Evolutionary conservation across 1,140 invertebrate species (phyloP).

Genomic region (Plutomurus gul): DNA sequence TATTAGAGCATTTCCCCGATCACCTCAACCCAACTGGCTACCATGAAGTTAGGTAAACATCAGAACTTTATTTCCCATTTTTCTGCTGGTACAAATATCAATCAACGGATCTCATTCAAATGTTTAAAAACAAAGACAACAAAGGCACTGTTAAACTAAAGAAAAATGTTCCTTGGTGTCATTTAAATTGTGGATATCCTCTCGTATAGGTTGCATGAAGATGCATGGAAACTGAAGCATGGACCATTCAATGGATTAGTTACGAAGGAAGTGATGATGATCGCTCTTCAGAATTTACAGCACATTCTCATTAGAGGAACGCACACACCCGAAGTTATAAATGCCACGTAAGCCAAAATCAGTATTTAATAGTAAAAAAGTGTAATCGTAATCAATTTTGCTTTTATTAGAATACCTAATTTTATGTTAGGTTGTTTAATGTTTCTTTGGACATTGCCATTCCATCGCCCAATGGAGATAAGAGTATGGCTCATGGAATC

Average conservation of each 20-base stretch:
- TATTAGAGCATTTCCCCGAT: slow-evolving; percentile 74
- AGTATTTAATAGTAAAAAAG: neutral
- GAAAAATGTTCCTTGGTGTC: slow-evolving; percentile 56
- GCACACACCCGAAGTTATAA: slow-evolving; percentile 67
- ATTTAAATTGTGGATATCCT: slow-evolving; percentile 55
- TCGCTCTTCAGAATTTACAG: slow-evolving; percentile 83
- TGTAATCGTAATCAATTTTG: neutral
- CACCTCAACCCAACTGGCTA: slow-evolving; percentile 58
- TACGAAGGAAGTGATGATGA: slow-evolving; percentile 80
- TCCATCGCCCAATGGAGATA: slow-evolving; percentile 47
- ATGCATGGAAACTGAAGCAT: slow-evolving; percentile 68
- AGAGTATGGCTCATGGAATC: slow-evolving; percentile 74
- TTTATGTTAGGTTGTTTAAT: slow-evolving; percentile 67
- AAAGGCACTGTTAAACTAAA: neutral
- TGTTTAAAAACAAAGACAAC: neutral
- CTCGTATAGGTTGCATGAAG: slow-evolving; percentile 66
- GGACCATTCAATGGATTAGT: slow-evolving; percentile 65
- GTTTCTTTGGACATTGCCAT: slow-evolving; percentile 83
- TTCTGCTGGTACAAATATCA: too few relatives aligned
- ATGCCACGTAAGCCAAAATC: slow-evolving; percentile 64
- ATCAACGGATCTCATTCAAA: too few relatives aligned
- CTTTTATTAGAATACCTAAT: neutral
- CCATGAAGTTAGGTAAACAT: slow-evolving; percentile 67
- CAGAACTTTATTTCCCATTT: neutral
- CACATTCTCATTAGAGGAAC: slow-evolving; percentile 77